Percentiles rank a stretch among this genome's conserved stretches.
These are phyloP conservation scores for Trissoscelio sp. DNA, from an alignment of 2,888 invertebrate species.

Conservation along the genomic window DNA sequence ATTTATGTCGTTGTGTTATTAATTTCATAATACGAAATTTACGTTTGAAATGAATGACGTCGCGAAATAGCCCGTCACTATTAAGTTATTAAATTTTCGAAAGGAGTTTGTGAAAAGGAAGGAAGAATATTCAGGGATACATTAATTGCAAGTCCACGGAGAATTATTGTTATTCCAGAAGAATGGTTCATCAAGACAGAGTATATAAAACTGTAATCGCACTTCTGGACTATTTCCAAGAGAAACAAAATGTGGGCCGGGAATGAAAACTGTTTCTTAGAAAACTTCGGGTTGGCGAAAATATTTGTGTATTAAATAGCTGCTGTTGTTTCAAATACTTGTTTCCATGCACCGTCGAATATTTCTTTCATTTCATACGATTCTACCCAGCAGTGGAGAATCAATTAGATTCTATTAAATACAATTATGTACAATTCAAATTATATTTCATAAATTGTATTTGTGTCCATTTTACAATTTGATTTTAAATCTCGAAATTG, in stretches of 20 bases:
- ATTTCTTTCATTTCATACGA: not conserved
- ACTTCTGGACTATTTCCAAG: conserved; percentile 54
- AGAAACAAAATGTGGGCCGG: conserved; percentile 24
- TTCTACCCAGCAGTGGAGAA: too few species aligned
- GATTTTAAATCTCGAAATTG: too few species aligned
- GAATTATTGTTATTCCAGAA: conserved; percentile 53
- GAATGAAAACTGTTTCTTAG: conserved; percentile 35
- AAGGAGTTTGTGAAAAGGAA: conserved; percentile 13
- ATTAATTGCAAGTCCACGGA: conserved; percentile 46
- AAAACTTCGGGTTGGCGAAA: conserved; percentile 10
- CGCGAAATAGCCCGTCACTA: conserved; percentile 26
- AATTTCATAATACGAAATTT: conserved; percentile 21
- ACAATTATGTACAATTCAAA: too few species aligned
- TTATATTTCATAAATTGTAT: too few species aligned
- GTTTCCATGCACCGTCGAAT: not conserved
- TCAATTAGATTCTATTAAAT: too few species aligned
- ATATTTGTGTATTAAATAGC: conserved; percentile 24
- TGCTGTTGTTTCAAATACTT: not conserved
- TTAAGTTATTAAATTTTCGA: conserved; percentile 35
- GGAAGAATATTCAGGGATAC: conserved; percentile 30
- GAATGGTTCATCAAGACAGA: conserved; percentile 59
- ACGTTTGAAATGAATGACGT: conserved; percentile 18
- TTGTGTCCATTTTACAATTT: too few species aligned
- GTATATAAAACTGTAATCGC: conserved; percentile 58
- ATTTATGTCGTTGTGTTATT: conserved; percentile 13